phyloP scores from a whole-genome alignment of 2,888 invertebrate species.

The Phengaris arion region DNA sequence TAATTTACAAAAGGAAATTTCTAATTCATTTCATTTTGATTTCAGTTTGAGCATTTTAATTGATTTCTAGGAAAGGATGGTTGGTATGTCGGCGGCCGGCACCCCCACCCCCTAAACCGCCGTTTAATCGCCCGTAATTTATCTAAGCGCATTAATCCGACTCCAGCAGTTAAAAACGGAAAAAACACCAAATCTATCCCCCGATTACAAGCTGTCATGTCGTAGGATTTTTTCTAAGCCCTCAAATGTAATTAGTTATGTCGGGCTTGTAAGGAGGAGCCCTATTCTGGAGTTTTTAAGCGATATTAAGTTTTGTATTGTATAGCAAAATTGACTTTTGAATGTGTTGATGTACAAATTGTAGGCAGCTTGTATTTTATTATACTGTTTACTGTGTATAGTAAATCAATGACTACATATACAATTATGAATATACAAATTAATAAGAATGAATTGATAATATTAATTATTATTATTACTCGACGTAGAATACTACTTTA shows the following conservation, averaged over 20 bases:
- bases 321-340: neutral
- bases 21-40: too few species aligned
- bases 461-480: too few species aligned
- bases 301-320: neutral
- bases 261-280: constrained; percentile 49
- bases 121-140: constrained; percentile 76
- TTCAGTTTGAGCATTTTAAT: neutral
- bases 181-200: constrained; percentile 67
- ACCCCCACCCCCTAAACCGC: constrained; percentile 55
- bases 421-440: too few species aligned
- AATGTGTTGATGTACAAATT: neutral
- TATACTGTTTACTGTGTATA: too few species aligned
- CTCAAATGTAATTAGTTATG: constrained; percentile 74
- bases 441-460: too few species aligned
- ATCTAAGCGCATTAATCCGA: constrained; percentile 70
- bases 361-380: neutral
- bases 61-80: neutral
- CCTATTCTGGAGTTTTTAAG: constrained; percentile 36
- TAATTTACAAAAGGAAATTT: too few species aligned
- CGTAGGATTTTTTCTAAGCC: constrained; percentile 75
- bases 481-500: too few species aligned
- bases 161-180: constrained; percentile 51
- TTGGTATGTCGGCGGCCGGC: neutral
- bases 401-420: too few species aligned
- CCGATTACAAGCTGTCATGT: constrained; percentile 79